Base-by-base conservation (phyloP, 2,113 vertebrate species). In the Antidorcas marsupialis region DNA sequence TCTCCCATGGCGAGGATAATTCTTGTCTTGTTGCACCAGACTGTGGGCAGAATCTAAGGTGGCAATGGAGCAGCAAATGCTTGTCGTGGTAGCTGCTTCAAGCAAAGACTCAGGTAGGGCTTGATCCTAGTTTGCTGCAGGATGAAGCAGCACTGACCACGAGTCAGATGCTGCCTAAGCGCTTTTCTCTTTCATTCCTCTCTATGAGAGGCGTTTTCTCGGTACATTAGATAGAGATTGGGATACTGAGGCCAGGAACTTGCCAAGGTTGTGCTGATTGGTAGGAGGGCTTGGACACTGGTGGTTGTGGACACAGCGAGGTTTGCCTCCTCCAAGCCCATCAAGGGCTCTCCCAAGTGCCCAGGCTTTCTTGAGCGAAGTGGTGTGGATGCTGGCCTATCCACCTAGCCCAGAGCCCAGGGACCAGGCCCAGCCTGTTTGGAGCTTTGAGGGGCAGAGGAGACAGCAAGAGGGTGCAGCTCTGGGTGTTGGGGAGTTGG, bases 381-480 rank as follows among this genome's bases (percentile, higher is more conserved):
- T 36, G 9, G 25, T 9, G 1, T 23, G 3, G 16, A 27, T 3
- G 4, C 21, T 59, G 55, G 14, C 17, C 53, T 9, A 27, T 8
- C 16, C 36, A 16, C 36, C 2, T 3, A 45, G 52, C 21, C 16
- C 30, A 33, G 76, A 84, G 28, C 17, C 6, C 17, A 23, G 45
- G 16, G 21, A 16, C 43, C 57, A 64, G 92, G 19, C 21, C 74
- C 9, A 50, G 57, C 7, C 2, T 21, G 28, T 30, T 45, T 55
- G 45, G 28, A 43, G n/a, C 39, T 27, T n/a, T 30, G 36, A 1
- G 28, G 28, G 3, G 33, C 2, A 2, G 10, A 7, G 30, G 25
- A 2, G 5, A 10, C 0, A 3, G 8, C 12, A 14, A 7, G 27
- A 39, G 39, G 47, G 25, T 0, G 3, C 55, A 27, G 3, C 23